Evolutionary conservation across 2,113 vertebrate genomes (phyloP).

Genomic region (Triplophysa dalaica): DNA sequence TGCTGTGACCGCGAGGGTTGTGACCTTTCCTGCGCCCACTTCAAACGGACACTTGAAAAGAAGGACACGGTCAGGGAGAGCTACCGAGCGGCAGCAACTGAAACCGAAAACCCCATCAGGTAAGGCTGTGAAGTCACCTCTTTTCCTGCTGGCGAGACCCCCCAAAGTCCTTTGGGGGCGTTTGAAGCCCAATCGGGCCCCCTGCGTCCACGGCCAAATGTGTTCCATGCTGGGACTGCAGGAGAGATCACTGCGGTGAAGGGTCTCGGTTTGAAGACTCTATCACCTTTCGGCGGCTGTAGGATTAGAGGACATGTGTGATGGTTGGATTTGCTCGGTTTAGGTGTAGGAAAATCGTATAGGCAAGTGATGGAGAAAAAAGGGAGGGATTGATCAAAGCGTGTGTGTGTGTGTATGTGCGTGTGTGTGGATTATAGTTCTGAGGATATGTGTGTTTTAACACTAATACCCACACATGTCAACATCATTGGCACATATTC

Average conservation of each 20-base stretch:
- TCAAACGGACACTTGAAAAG: conserved; percentile 78
- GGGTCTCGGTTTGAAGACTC: conserved; percentile 61
- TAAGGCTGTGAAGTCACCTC: conserved; percentile 76
- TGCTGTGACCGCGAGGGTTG: conserved; percentile 73
- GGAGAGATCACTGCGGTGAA: conserved; percentile 62
- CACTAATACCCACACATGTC: background rate
- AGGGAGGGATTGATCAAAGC: background rate
- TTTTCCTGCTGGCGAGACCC: conserved; percentile 67
- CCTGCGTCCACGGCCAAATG: conserved; percentile 47
- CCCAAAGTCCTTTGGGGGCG: conserved; percentile 65
- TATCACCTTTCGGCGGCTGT: conserved; percentile 63
- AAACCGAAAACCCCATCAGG: conserved; percentile 77
- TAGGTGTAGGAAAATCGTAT: conserved; percentile 24
- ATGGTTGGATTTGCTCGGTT: conserved; percentile 54
- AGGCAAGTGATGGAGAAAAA: conserved; percentile 28
- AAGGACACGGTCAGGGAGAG: conserved; percentile 66
- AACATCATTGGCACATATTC: background rate
- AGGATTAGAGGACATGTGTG: conserved; percentile 62
- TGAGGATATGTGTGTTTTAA: too few species aligned
- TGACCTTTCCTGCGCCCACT: conserved; percentile 73
- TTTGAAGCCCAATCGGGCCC: conserved; percentile 67
- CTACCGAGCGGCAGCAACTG: conserved; percentile 67
- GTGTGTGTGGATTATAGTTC: too few species aligned
- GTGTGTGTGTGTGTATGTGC: too few species aligned
- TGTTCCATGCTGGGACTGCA: conserved; percentile 56